A percentile compares a stretch with the other conserved stretches of the same genome.
Conservation (phyloP, 2,888 invertebrate species). For the Oscheius sp. region DNA sequence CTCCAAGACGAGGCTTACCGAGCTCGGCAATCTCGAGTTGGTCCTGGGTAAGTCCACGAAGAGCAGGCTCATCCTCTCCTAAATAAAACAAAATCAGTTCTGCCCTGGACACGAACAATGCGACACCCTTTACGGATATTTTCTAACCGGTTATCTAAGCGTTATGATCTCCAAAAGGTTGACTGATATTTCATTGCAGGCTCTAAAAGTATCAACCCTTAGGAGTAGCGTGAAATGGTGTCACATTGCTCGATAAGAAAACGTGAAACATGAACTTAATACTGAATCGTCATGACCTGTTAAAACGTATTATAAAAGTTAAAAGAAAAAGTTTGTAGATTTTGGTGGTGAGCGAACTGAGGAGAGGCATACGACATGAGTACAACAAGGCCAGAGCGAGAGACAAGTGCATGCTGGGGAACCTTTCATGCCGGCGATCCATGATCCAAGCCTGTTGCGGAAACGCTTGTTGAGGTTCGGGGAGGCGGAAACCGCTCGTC, state of each 20-base stretch:
- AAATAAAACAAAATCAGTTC: neutral
- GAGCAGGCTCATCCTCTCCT: slow-evolving; percentile 55
- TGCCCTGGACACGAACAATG: neutral
- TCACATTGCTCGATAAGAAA: slow-evolving; percentile 11
- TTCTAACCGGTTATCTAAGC: slow-evolving; percentile 10
- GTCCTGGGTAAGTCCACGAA: slow-evolving; percentile 68
- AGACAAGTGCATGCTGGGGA: slow-evolving; percentile 20
- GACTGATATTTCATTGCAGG: neutral
- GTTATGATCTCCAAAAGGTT: slow-evolving; percentile 2
- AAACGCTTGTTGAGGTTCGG: slow-evolving; percentile 57
- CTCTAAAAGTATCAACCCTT: neutral
- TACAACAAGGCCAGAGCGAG: slow-evolving; percentile 18
- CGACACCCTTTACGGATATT: slow-evolving; percentile 22
- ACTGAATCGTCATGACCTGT: slow-evolving; percentile 31
- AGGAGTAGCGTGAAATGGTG: slow-evolving; percentile 2
- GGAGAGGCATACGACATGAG: slow-evolving; percentile 26
- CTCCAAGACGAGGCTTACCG: slow-evolving; percentile 91
- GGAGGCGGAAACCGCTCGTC: slow-evolving; percentile 47
- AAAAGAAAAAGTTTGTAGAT: slow-evolving; percentile 21
- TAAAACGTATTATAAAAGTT: slow-evolving; percentile 30
- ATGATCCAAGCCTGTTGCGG: slow-evolving; percentile 62
- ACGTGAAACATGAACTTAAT: slow-evolving; percentile 13
- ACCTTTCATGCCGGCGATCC: slow-evolving; percentile 65
- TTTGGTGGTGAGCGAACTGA: slow-evolving; percentile 17
- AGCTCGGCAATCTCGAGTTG: slow-evolving; percentile 77